Evolutionary conservation across 2,113 vertebrate species (phyloP).

Genomic region (Microcebus lehilahytsara): DNA sequence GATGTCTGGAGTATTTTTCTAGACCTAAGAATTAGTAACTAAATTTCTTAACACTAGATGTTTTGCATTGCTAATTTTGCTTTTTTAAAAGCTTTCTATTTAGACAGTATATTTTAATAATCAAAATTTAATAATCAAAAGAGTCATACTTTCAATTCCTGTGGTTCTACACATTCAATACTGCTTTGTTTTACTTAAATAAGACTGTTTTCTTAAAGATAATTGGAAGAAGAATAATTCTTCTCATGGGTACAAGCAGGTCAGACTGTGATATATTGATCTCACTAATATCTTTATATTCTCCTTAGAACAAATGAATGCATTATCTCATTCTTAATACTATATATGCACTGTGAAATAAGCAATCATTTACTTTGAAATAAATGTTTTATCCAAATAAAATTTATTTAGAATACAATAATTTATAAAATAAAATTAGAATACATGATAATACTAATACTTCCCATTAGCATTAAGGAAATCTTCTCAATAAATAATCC

Average conservation of each 20-base stretch:
- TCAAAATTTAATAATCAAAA: neutral
- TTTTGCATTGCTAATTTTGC: neutral
- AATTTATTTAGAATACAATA: slow-evolving; percentile 54
- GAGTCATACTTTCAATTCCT: neutral
- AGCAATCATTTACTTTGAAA: slow-evolving; percentile 61
- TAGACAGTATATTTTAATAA: slow-evolving; percentile 7
- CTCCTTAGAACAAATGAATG: slow-evolving; percentile 73
- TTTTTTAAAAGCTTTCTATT: slow-evolving; percentile 27
- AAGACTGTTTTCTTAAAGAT: neutral
- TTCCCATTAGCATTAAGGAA: neutral
- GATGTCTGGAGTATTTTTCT: neutral
- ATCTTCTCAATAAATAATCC: neutral
- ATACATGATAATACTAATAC: neutral
- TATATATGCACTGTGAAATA: slow-evolving; percentile 66
- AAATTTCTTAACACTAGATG: neutral
- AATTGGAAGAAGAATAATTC: slow-evolving; percentile 25
- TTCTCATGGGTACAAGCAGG: slow-evolving; percentile 63
- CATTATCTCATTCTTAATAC: slow-evolving; percentile 81
- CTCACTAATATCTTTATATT: slow-evolving; percentile 81
- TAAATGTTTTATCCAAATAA: slow-evolving; percentile 54
- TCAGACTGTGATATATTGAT: slow-evolving; percentile 78
- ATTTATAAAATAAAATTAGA: slow-evolving; percentile 62
- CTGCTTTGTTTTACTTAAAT: neutral
- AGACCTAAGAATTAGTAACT: neutral
- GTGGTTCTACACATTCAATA: neutral